Base-by-base conservation (phyloP, 30 jellyfish, hydroid and myxozoan genomes). In the Aurelia aurita region DNA sequence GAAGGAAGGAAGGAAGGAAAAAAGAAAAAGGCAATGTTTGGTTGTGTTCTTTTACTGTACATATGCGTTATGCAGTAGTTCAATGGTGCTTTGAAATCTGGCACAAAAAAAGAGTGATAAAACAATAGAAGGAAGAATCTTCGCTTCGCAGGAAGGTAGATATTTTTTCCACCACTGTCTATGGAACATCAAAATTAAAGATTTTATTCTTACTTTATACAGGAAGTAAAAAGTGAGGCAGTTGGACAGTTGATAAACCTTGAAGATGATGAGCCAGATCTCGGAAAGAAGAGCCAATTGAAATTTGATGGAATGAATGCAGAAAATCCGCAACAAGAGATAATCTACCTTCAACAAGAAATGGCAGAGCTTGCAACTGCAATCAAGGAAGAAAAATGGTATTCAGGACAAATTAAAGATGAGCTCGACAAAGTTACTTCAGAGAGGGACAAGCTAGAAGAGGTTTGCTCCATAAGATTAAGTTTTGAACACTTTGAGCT, bases 321-420 rank as follows among this genome's bases (percentile, higher is more conserved):
- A 12, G 95, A 84, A 23, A 78, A 88, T 51, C 34, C 93, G 21
- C 78, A 64, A 14, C 87, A 79, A 20, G 99, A 95, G 51, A 93
- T 87, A 27, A 18, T 46, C 3, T 74, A 84, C 22, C 61, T 95
- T 55, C 98, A 90, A 58, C 99, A 95, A 62, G 98, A 95, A 80
- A 44, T 95, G 79, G 73, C 95, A 22, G 99, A 95, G 60, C 74
- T 95, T 5, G 67, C 91, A 7, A 81, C 99, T 29, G 87, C 88
- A 43, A 72, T 89, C 25, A 95, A 86, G 95, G 99, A 95, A 81
- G 99, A 95, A 85, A 95, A 84, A 74, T 95, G 99, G 99, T 95
- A 95, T 67, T 67, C 97, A 13, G 87, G 95, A 20, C 99, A 95
- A 74, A 76, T 95, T 47, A 85, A 95, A 67, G 78, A 71, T 20